Evolutionary conservation across 2,113 vertebrate genomes (phyloP).

Genomic region (Acrocephalus arundinaceus): DNA sequence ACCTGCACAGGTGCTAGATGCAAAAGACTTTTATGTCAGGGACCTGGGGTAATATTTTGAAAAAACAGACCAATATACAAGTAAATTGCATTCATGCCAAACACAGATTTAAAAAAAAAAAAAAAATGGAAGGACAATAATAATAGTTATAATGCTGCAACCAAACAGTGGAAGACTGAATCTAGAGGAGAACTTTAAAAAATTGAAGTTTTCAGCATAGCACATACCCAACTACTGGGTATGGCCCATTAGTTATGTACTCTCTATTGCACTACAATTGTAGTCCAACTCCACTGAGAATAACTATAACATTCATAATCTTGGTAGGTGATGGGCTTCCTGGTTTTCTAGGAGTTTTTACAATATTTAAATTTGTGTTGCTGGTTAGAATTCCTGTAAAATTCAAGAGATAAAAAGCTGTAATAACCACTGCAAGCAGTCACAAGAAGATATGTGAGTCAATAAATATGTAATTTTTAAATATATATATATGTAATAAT

Average conservation of each 20-base stretch:
- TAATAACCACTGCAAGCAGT: neutral
- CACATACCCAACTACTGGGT: rapidly evolving
- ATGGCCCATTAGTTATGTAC: rapidly evolving
- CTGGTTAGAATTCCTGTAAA: neutral
- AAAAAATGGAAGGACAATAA: neutral
- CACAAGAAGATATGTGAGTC: neutral
- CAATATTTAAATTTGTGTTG: neutral
- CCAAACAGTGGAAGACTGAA: neutral
- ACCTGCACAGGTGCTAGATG: neutral
- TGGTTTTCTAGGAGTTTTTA: neutral
- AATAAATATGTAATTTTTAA: neutral
- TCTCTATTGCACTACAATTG: neutral
- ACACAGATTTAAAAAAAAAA: neutral
- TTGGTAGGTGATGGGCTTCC: neutral
- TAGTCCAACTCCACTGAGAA: neutral
- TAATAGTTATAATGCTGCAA: neutral
- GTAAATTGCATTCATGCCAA: neutral
- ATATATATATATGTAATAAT: neutral
- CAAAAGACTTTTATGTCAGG: neutral
- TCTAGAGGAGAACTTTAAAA: neutral
- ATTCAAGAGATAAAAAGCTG: neutral
- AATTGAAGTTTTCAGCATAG: neutral
- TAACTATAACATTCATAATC: neutral
- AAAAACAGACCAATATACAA: neutral
- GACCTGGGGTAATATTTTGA: neutral